These are phyloP conservation scores for Heliconius congener DNA, from an alignment of 1,140 invertebrate genomes.

Conservation along the genomic window DNA sequence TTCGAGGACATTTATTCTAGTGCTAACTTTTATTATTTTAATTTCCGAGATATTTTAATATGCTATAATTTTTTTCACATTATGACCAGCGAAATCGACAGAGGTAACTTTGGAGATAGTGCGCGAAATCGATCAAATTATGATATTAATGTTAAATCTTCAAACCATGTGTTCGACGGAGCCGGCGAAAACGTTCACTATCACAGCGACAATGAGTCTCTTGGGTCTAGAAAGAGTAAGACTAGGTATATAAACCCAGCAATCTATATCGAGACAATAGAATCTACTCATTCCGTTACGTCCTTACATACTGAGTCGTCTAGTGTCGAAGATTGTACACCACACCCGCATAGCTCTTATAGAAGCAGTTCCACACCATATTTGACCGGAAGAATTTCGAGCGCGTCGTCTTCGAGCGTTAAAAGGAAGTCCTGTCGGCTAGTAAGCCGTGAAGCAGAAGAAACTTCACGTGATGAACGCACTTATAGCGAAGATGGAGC, in stretches of 20 bases:
- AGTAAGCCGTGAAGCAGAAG: conserved; percentile 34
- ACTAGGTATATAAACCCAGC: conserved; percentile 76
- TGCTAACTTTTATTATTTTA: conserved; percentile 18
- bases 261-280: conserved; percentile 68
- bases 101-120: conserved; percentile 67
- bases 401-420: conserved; percentile 59
- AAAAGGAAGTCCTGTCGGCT: conserved; percentile 71
- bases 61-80: conserved; percentile 47
- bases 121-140: conserved; percentile 51
- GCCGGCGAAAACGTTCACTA: conserved; percentile 72
- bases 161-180: conserved; percentile 70
- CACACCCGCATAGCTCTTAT: conserved; percentile 69
- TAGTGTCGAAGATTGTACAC: conserved; percentile 61
- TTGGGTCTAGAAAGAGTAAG: conserved; percentile 63
- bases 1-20: conserved; percentile 19
- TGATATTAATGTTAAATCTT: conserved; percentile 51
- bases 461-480: conserved; percentile 57
- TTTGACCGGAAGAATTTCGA: conserved; percentile 64
- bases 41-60: conserved; percentile 31
- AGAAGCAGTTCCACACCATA: conserved; percentile 73
- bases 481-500: conserved; percentile 67
- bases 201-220: conserved; percentile 71
- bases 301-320: conserved; percentile 63
- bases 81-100: conserved; percentile 66
- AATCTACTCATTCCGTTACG: conserved; percentile 63